Conservation (phyloP, 23 tunicate genomes). For the Clavelina lepadiformis region DNA sequence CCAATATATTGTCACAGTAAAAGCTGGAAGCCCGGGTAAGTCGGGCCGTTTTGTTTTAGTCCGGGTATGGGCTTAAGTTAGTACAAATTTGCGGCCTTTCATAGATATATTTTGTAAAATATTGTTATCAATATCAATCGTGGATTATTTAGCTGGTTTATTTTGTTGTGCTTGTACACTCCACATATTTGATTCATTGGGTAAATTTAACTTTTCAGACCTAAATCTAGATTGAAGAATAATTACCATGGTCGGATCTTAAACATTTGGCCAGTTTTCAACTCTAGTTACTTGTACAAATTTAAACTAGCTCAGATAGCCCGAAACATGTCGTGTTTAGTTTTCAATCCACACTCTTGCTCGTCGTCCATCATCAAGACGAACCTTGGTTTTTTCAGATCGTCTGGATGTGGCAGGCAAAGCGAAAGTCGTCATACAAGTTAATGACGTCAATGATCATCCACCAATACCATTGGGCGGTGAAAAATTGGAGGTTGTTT, state of each 20-base stretch:
- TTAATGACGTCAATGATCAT: constrained; percentile 44
- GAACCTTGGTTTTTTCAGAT: not conserved
- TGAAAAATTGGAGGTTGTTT: constrained; percentile 18
- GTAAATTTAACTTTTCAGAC: too few species aligned
- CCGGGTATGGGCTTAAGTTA: too few species aligned
- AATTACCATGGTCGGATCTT: too few species aligned
- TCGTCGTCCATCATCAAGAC: too few species aligned
- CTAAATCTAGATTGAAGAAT: too few species aligned
- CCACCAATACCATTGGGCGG: constrained; percentile 36
- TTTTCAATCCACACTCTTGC: not conserved
- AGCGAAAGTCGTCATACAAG: constrained; percentile 4
- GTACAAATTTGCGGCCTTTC: too few species aligned
- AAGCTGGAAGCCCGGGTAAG: constrained; percentile 40
- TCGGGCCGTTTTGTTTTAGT: too few species aligned
- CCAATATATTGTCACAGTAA: constrained; percentile 18
- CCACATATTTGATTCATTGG: too few species aligned
- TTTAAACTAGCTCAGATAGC: not conserved
- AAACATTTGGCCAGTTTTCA: too few species aligned
- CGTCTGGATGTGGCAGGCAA: not conserved
- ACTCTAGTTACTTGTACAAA: not conserved
- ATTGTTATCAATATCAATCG: too few species aligned
- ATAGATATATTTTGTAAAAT: too few species aligned
- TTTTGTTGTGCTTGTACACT: not conserved
- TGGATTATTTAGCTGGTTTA: too few species aligned
- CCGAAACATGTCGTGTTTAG: not conserved